phyloP scores from a whole-genome alignment of 2,888 invertebrate species.

The Trichopoda pennipes region DNA sequence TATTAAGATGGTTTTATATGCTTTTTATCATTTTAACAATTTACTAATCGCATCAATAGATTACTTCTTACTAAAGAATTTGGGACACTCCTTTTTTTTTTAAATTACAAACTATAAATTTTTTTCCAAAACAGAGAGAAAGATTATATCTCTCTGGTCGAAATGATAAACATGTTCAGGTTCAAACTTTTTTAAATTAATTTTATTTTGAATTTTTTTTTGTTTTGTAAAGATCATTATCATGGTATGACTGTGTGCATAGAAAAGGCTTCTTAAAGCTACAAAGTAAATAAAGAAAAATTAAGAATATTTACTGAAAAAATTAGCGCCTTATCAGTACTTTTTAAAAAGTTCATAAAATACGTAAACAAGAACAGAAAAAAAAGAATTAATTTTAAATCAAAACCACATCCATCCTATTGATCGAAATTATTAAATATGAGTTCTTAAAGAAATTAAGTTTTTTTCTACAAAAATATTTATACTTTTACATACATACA shows the following conservation, averaged over 20 bases:
- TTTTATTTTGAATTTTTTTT: neutral
- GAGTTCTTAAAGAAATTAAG: neutral
- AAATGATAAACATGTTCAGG: too few species aligned
- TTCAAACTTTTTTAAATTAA: too few species aligned
- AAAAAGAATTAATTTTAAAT: neutral
- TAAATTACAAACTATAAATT: too few species aligned
- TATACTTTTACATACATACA: neutral
- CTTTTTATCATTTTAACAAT: too few species aligned
- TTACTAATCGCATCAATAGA: too few species aligned
- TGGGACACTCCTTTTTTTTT: too few species aligned
- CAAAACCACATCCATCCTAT: neutral
- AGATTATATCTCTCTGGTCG: too few species aligned
- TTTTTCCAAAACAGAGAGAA: too few species aligned
- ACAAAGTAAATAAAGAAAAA: slow-evolving; percentile 27
- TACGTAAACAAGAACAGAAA: too few species aligned
- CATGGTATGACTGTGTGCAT: neutral
- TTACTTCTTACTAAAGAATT: too few species aligned
- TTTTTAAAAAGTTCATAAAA: slow-evolving; percentile 24
- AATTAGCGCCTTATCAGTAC: slow-evolving; percentile 49
- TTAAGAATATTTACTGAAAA: slow-evolving; percentile 47
- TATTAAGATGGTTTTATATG: too few species aligned
- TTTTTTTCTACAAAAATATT: neutral
- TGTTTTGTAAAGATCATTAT: neutral
- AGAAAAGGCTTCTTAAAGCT: slow-evolving; percentile 11
- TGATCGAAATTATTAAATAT: neutral